A percentile compares a stretch with the other conserved stretches of the same genome.
These are phyloP conservation scores for Diplodus sargus DNA, from an alignment of 2,797 vertebrate species.

Conservation along the genomic window DNA sequence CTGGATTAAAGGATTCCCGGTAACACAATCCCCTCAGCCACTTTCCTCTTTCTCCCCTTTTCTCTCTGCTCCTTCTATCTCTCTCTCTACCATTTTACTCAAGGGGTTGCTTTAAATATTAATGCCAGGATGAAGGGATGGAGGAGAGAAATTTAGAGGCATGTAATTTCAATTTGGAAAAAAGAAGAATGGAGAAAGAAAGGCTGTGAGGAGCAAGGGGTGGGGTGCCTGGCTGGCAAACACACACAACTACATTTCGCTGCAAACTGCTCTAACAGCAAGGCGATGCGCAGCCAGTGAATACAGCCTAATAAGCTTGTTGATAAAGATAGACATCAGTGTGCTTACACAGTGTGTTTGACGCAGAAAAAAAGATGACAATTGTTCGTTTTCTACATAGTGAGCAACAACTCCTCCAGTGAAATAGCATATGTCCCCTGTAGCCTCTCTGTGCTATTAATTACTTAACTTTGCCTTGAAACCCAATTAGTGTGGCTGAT, in stretches of 20 bases:
- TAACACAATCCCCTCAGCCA: slow-evolving; percentile 79
- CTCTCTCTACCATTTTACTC: slow-evolving; percentile 59
- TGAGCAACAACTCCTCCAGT: slow-evolving; percentile 41
- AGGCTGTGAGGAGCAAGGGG: neutral
- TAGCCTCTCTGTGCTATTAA: slow-evolving; percentile 69
- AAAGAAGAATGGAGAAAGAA: slow-evolving; percentile 38
- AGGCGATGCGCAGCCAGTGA: slow-evolving; percentile 11
- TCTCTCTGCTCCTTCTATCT: neutral
- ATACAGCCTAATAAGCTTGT: neutral
- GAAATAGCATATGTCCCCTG: slow-evolving; percentile 59
- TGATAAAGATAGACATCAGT: slow-evolving; percentile 29
- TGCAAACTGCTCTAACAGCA: slow-evolving; percentile 13
- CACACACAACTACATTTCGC: slow-evolving; percentile 18
- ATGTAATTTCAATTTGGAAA: slow-evolving; percentile 71
- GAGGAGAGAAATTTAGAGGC: slow-evolving; percentile 69
- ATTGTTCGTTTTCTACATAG: slow-evolving; percentile 47
- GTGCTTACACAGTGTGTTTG: slow-evolving; percentile 6
- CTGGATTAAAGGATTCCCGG: slow-evolving; percentile 84
- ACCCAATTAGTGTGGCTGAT: slow-evolving; percentile 81
- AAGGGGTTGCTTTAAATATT: slow-evolving; percentile 84
- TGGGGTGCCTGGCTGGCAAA: neutral
- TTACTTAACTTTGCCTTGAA: slow-evolving; percentile 79
- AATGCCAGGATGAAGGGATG: slow-evolving; percentile 73
- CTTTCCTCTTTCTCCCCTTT: neutral
- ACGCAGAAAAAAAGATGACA: slow-evolving; percentile 33